A percentile compares a stretch with the other conserved stretches of the same genome.
These are phyloP conservation scores for Vicugna pacos DNA, from an alignment of 2,113 vertebrate genomes.

Conservation along the genomic window DNA sequence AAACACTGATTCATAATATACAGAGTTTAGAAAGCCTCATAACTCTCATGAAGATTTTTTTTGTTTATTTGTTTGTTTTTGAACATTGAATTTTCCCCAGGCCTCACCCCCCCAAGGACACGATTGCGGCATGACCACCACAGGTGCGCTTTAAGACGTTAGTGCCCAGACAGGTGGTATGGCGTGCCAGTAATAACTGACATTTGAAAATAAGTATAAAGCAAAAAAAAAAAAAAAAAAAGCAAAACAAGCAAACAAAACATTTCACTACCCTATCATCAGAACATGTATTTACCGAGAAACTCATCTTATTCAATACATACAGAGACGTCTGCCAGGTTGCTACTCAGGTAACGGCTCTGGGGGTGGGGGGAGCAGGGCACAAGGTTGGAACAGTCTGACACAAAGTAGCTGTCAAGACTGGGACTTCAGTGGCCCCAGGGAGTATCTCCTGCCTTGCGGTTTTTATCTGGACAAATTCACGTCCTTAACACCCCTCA, in stretches of 20 bases:
- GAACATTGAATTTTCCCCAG: not conserved
- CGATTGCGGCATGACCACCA: not conserved
- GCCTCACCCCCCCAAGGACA: not conserved
- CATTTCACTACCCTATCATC: not conserved
- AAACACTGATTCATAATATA: not conserved
- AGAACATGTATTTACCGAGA: not conserved
- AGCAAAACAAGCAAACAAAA: not conserved
- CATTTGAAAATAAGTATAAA: slow-evolving; percentile 38
- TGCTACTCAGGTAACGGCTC: not conserved
- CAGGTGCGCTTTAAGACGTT: not conserved
- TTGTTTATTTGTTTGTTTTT: not conserved
- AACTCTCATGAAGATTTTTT: not conserved
- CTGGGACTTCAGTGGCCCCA: not conserved
- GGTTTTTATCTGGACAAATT: slow-evolving; percentile 19
- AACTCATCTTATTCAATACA: not conserved
- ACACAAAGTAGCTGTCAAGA: not conserved
- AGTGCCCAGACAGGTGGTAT: not conserved
- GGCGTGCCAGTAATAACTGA: not conserved
- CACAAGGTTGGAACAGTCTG: not conserved
- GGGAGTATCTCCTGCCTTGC: not conserved
- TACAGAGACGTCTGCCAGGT: not conserved
- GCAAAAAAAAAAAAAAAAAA: slow-evolving; percentile 1
- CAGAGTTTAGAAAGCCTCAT: not conserved
- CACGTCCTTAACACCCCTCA: not conserved
- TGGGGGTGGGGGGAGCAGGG: rapidly evolving